Evolutionary conservation across 2,888 invertebrate genomes (phyloP).

Genomic region (Drosophila gaucha): DNA sequence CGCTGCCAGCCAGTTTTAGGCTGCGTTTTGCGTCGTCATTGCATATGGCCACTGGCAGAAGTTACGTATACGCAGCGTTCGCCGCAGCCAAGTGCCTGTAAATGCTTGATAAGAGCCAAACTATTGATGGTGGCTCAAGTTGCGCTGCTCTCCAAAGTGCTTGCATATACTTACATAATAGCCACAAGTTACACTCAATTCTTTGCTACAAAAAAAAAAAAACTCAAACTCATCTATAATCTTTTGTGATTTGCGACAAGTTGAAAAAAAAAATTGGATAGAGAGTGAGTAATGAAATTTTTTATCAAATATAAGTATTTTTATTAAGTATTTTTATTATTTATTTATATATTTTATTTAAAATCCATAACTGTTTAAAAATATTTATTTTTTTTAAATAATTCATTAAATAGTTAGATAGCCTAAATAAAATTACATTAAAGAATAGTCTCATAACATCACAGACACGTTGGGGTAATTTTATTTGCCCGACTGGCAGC

Average conservation of each 20-base stretch:
- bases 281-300: background rate
- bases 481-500: too few species aligned
- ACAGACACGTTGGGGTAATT: too few species aligned
- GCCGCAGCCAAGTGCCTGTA: constrained; percentile 57
- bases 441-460: too few species aligned
- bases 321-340: too few species aligned
- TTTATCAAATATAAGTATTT: too few species aligned
- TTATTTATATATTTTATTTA: too few species aligned
- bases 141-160: constrained; percentile 21
- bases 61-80: constrained; percentile 67
- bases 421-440: too few species aligned
- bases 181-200: constrained; percentile 13
- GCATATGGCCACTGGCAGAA: constrained; percentile 39
- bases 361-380: too few species aligned
- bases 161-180: constrained; percentile 34
- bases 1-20: constrained; percentile 72
- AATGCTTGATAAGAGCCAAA: constrained; percentile 71
- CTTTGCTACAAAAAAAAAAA: background rate
- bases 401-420: too few species aligned
- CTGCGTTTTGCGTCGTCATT: constrained; percentile 73
- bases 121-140: constrained; percentile 61
- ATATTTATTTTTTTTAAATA: too few species aligned
- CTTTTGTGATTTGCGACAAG: background rate
- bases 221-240: background rate
- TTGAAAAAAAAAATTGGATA: too few species aligned